Percentiles rank a stretch among this genome's conserved stretches.
Conservation (phyloP, 2,113 vertebrate species). For the Mus spicilegus region DNA sequence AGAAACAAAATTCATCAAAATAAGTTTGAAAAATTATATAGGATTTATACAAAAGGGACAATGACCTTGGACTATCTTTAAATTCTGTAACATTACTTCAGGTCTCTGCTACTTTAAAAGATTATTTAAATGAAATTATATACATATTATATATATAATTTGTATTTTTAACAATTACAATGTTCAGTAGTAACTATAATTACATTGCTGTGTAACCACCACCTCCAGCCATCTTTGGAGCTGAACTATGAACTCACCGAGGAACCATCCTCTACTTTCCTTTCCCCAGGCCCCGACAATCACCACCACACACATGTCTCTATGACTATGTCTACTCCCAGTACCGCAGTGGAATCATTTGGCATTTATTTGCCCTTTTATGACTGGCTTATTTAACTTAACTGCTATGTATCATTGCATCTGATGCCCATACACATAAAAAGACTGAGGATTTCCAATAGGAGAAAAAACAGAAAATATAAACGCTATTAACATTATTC, state of each 20-base stretch:
- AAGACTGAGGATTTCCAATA: not conserved
- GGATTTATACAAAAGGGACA: not conserved
- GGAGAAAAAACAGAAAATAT: not conserved
- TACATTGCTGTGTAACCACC: not conserved
- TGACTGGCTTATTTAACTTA: slow-evolving; percentile 33
- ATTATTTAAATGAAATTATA: not conserved
- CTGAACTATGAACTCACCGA: not conserved
- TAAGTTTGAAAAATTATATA: not conserved
- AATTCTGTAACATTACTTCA: not conserved
- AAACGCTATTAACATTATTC: slow-evolving; percentile 71
- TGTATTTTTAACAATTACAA: not conserved
- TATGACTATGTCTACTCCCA: not conserved
- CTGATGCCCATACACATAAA: slow-evolving; percentile 25
- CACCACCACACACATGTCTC: not conserved
- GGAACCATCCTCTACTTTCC: not conserved
- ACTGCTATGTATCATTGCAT: not conserved
- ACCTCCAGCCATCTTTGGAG: not conserved
- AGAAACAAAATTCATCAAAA: not conserved
- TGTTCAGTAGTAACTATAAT: not conserved
- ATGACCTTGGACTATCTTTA: not conserved
- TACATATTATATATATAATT: not conserved
- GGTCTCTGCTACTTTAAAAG: not conserved
- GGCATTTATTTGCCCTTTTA: not conserved
- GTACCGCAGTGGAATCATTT: not conserved
- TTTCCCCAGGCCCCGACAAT: not conserved